A percentile compares a stretch with the other conserved stretches of the same genome.
phyloP scores from a whole-genome alignment of 2,888 invertebrate genomes.

The Eupithecia exiguata region DNA sequence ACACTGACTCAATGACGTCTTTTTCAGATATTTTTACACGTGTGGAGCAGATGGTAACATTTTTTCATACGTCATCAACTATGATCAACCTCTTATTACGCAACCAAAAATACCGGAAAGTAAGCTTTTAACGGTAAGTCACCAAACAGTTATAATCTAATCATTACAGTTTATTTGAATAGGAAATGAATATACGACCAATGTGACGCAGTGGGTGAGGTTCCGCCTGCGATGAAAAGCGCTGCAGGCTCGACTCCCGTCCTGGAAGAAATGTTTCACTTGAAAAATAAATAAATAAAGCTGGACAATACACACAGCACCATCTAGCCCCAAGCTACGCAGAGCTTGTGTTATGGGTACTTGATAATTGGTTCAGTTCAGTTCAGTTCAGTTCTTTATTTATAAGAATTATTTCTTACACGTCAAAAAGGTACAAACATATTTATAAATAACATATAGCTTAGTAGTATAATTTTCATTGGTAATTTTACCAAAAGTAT shows the following conservation, averaged over 20 bases:
- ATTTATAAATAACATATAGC: too few species aligned
- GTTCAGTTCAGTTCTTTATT: too few species aligned
- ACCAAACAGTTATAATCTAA: background rate
- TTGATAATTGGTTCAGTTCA: too few species aligned
- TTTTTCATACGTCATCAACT: conserved; percentile 86
- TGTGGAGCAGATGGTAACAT: conserved; percentile 91
- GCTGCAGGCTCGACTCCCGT: background rate
- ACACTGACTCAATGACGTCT: background rate
- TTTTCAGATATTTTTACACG: conserved; percentile 78
- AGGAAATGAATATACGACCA: too few species aligned
- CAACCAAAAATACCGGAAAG: conserved; percentile 37
- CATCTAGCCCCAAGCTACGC: too few species aligned
- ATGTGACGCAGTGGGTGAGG: background rate
- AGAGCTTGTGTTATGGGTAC: too few species aligned
- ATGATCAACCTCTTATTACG: conserved; percentile 58
- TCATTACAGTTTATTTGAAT: background rate
- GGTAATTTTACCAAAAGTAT: too few species aligned
- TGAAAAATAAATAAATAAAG: background rate
- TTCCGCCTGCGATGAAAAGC: background rate
- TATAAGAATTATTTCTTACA: too few species aligned
- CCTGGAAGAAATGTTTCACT: background rate
- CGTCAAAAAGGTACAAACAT: too few species aligned
- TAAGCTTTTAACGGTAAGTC: conserved; percentile 57
- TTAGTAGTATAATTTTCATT: too few species aligned
- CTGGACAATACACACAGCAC: too few species aligned